These are phyloP conservation scores for Dermochelys coriacea DNA, from an alignment of 2,797 vertebrate species.

Conservation along the genomic window DNA sequence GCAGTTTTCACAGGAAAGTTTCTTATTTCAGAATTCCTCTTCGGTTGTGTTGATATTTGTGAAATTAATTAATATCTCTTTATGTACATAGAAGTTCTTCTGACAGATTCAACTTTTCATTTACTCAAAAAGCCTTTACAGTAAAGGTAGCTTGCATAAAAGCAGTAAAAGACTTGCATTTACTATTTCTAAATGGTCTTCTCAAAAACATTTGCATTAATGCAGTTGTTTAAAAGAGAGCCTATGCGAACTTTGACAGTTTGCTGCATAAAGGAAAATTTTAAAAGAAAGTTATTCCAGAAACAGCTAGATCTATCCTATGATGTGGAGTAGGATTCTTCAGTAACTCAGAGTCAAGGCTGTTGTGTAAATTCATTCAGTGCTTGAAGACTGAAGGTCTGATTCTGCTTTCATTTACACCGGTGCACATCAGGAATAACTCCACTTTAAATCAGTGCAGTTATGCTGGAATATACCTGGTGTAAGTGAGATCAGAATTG, in stretches of 20 bases:
- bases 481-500: not conserved
- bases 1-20: not conserved
- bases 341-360: not conserved
- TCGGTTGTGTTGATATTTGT: conserved; percentile 3
- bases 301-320: conserved; percentile 35
- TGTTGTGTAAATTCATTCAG: not conserved
- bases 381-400: not conserved
- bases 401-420: not conserved
- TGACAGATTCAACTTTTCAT: not conserved
- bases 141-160: conserved; percentile 43
- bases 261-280: conserved; percentile 14
- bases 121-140: conserved; percentile 4
- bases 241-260: conserved; percentile 37
- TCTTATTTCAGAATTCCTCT: conserved; percentile 3
- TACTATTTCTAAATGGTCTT: conserved; percentile 4
- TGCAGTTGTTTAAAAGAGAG: conserved; percentile 11
- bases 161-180: not conserved
- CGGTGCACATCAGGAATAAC: not conserved
- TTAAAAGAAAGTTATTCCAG: not conserved
- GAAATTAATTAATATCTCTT: conserved; percentile 27
- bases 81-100: not conserved
- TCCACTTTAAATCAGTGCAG: not conserved
- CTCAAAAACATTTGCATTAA: conserved; percentile 42
- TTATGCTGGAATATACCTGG: not conserved
- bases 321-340: conserved; percentile 35